A percentile compares a stretch with the other conserved stretches of the same genome.
These are phyloP conservation scores for Lepus oiostolus DNA, from an alignment of 2,797 vertebrate genomes.

Conservation along the genomic window DNA sequence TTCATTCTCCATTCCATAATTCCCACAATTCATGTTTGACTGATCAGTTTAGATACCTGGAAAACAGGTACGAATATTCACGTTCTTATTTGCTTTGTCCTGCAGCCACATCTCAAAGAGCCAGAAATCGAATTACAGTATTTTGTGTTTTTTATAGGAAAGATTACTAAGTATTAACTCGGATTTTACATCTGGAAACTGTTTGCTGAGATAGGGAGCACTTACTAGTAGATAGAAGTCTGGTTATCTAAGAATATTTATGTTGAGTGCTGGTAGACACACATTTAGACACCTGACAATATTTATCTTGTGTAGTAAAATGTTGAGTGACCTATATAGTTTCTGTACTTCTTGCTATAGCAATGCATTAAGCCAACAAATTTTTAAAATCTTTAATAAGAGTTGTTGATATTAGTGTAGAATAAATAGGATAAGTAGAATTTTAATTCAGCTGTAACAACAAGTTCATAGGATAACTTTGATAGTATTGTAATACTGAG, in stretches of 20 bases:
- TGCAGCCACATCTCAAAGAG: constrained; percentile 7
- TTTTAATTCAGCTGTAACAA: not conserved
- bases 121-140: not conserved
- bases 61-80: not conserved
- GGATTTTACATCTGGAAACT: not conserved
- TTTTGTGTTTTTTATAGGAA: constrained; percentile 28
- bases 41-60: not conserved
- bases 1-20: constrained; percentile 2
- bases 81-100: not conserved
- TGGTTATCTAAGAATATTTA: no score
- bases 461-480: not conserved
- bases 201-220: not conserved
- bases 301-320: not conserved
- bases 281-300: not conserved
- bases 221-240: not conserved
- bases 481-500: not conserved
- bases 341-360: not conserved
- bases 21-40: not conserved
- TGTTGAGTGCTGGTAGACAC: not conserved
- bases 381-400: not conserved
- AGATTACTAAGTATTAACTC: not conserved
- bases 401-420: not conserved
- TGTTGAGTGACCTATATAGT: not conserved
- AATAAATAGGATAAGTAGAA: not conserved
- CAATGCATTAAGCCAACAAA: not conserved